phyloP scores from a whole-genome alignment of 1,140 invertebrate species.

The Scaptomyza pallida region DNA sequence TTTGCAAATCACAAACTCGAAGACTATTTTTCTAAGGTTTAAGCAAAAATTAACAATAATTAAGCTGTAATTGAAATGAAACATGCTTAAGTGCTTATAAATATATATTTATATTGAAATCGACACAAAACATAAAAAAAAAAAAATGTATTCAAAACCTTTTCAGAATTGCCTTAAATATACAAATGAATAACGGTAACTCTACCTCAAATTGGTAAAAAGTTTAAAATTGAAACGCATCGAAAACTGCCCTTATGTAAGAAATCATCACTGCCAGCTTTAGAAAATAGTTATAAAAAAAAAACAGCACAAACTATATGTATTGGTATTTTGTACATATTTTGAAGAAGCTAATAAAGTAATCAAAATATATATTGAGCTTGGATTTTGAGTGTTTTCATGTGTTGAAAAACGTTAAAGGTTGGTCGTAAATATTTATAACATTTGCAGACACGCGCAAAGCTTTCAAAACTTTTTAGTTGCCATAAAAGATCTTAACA shows the following conservation, averaged over 20 bases:
- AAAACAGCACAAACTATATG: constrained; percentile 19
- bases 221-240: constrained; percentile 23
- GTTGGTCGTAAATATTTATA: neutral
- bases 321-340: constrained; percentile 41
- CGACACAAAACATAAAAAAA: constrained; percentile 16
- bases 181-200: constrained; percentile 27
- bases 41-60: constrained; percentile 8
- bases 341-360: constrained; percentile 19
- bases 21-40: constrained; percentile 48
- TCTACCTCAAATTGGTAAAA: constrained; percentile 43
- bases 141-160: too few relatives aligned
- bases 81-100: constrained; percentile 6
- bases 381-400: neutral
- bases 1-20: constrained; percentile 29
- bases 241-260: constrained; percentile 33
- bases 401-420: too few relatives aligned
- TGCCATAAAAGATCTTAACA: constrained; percentile 35
- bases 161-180: too few relatives aligned
- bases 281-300: constrained; percentile 6
- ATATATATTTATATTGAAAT: constrained; percentile 17
- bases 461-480: constrained; percentile 15
- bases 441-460: constrained; percentile 25
- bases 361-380: neutral
- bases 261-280: constrained; percentile 46
- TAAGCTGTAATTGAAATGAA: constrained; percentile 22